These are phyloP conservation scores for Ischnura elegans DNA, from an alignment of 2,888 invertebrate species.

Conservation along the genomic window DNA sequence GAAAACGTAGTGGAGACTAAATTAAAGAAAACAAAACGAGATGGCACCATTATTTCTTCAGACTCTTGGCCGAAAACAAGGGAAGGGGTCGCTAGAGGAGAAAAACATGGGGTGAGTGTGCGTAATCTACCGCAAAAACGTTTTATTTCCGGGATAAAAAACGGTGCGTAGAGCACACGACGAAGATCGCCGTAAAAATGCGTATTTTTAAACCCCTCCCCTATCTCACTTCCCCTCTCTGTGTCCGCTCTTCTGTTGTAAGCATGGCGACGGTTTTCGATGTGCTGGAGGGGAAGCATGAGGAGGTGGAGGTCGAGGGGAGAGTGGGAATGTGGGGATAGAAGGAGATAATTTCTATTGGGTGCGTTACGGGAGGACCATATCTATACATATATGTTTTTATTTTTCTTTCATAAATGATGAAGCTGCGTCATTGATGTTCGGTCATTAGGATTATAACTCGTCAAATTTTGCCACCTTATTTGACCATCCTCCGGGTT, in stretches of 20 bases:
- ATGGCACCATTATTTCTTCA: background rate
- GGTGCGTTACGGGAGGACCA: too few species aligned
- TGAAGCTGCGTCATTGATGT: too few species aligned
- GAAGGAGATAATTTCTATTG: too few species aligned
- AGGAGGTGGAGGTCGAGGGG: background rate
- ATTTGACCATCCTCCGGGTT: too few species aligned
- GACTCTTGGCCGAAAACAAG: background rate
- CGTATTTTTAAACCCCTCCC: slow-evolving; percentile 5
- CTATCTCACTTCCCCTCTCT: background rate
- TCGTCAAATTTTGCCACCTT: too few species aligned
- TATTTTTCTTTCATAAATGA: too few species aligned
- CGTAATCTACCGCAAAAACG: slow-evolving; percentile 35
- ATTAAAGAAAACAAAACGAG: slow-evolving; percentile 5
- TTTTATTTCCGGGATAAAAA: slow-evolving; percentile 34
- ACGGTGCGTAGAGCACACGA: background rate
- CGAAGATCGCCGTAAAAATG: slow-evolving; percentile 8
- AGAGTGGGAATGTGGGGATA: background rate
- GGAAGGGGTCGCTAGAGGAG: background rate
- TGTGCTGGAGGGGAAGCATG: background rate
- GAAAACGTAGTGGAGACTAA: background rate
- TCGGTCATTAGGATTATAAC: too few species aligned
- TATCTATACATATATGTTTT: too few species aligned
- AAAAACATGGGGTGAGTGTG: background rate
- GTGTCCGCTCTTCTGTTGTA: too few species aligned
- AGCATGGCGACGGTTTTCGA: too few species aligned